phyloP scores from a whole-genome alignment of 1,140 invertebrate genomes.

The Papilio dardanus region DNA sequence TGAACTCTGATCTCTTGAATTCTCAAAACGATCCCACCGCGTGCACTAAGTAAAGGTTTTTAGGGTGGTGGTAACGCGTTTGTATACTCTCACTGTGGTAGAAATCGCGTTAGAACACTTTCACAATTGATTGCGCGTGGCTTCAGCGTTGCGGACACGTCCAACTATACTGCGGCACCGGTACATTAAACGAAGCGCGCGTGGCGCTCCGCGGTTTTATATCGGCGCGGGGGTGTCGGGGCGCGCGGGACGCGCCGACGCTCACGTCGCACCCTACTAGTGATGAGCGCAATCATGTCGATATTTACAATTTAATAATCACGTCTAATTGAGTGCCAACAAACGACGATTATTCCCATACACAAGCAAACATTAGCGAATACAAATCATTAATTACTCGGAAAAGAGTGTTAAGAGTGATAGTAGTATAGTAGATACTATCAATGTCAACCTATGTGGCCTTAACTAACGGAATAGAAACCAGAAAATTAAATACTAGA shows the following conservation, averaged over 20 bases:
- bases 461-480: too few species aligned
- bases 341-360: neutral
- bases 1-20: constrained; percentile 73
- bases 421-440: neutral
- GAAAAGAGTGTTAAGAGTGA: neutral
- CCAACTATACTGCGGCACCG: constrained; percentile 61
- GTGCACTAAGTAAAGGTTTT: constrained; percentile 49
- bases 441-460: too few species aligned
- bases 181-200: constrained; percentile 74
- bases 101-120: constrained; percentile 77
- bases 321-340: neutral
- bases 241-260: constrained; percentile 48
- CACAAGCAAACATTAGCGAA: neutral
- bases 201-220: constrained; percentile 63
- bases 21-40: constrained; percentile 65
- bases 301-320: constrained; percentile 35
- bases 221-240: constrained; percentile 50
- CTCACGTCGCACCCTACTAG: constrained; percentile 54
- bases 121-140: constrained; percentile 76
- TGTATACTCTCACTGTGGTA: constrained; percentile 68
- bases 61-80: constrained; percentile 42
- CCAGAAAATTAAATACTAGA: too few species aligned
- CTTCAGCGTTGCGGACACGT: constrained; percentile 48
- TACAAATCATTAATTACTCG: neutral
- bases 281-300: constrained; percentile 49